phyloP scores from a whole-genome alignment of 2,888 invertebrate species.

The Athetis lepigone region DNA sequence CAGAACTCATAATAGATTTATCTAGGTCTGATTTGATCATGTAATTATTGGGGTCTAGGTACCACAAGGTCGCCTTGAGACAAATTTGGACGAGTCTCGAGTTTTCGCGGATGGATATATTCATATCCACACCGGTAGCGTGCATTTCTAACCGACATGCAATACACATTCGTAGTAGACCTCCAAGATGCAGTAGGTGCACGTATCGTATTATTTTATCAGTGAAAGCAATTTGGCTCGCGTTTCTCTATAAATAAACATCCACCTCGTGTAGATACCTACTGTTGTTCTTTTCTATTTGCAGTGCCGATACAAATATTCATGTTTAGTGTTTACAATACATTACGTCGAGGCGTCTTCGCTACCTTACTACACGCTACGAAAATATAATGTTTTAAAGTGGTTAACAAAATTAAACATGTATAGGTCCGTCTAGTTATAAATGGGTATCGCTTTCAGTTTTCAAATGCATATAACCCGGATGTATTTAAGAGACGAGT shows the following conservation, averaged over 20 bases:
- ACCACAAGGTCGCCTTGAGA: background rate
- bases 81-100: background rate
- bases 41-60: conserved; percentile 35
- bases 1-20: conserved; percentile 35
- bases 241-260: conserved; percentile 81
- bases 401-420: background rate
- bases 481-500: too few species aligned
- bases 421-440: too few species aligned
- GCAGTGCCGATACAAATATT: conserved; percentile 62
- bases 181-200: conserved; percentile 38
- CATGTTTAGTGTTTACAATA: conserved; percentile 55
- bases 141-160: conserved; percentile 25
- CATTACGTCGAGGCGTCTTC: conserved; percentile 19
- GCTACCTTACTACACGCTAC: background rate
- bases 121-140: conserved; percentile 7
- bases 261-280: conserved; percentile 62
- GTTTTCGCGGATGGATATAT: conserved; percentile 5
- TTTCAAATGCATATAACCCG: too few species aligned
- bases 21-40: conserved; percentile 34
- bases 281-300: conserved; percentile 70
- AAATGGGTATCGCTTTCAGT: too few species aligned
- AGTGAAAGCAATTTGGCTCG: conserved; percentile 86
- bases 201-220: conserved; percentile 66
- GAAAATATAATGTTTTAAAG: conserved; percentile 7
- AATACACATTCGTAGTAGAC: conserved; percentile 46